Conservation (phyloP, 2,888 invertebrate genomes). For the Platycheirus albimanus region DNA sequence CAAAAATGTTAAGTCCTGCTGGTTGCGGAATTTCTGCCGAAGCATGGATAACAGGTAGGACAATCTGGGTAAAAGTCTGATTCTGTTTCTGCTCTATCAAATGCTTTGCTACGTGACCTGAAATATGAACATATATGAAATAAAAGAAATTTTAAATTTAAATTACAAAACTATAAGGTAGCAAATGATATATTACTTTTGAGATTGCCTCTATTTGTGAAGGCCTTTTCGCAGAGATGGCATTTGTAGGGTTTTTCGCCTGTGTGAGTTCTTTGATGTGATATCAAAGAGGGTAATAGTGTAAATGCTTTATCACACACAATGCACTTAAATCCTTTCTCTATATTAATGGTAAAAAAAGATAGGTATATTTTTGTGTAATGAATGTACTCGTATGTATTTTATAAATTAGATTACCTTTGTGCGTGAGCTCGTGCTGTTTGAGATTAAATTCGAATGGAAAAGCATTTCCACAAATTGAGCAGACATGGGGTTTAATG, state of each 20-base stretch:
- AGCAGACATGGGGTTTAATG: constrained; percentile 50
- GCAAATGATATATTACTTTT: constrained; percentile 52
- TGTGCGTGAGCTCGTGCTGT: constrained; percentile 62
- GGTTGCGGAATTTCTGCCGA: constrained; percentile 39
- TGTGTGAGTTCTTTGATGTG: constrained; percentile 66
- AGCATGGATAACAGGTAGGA: constrained; percentile 52
- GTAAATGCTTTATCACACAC: constrained; percentile 68
- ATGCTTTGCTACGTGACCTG: constrained; percentile 68
- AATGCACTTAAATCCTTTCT: constrained; percentile 64
- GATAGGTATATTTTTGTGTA: no score
- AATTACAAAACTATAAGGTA: not conserved
- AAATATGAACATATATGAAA: constrained; percentile 1
- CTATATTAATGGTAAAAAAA: no score
- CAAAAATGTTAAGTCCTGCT: constrained; percentile 32
- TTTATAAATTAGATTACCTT: constrained; percentile 42
- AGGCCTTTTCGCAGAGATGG: constrained; percentile 61
- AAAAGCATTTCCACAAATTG: constrained; percentile 61
- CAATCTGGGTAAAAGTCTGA: constrained; percentile 66
- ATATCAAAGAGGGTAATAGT: constrained; percentile 48
- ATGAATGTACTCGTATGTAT: no score
- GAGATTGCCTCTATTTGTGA: constrained; percentile 59
- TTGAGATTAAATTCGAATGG: constrained; percentile 68
- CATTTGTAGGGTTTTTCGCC: constrained; percentile 65
- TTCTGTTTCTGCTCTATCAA: constrained; percentile 67
- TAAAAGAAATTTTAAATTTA: not conserved